Percentiles rank a stretch among this genome's conserved stretches.
Evolutionary conservation across 64 coral and sea anemone species (phyloP).

Genomic region (Catalaphyllia jardinei): DNA sequence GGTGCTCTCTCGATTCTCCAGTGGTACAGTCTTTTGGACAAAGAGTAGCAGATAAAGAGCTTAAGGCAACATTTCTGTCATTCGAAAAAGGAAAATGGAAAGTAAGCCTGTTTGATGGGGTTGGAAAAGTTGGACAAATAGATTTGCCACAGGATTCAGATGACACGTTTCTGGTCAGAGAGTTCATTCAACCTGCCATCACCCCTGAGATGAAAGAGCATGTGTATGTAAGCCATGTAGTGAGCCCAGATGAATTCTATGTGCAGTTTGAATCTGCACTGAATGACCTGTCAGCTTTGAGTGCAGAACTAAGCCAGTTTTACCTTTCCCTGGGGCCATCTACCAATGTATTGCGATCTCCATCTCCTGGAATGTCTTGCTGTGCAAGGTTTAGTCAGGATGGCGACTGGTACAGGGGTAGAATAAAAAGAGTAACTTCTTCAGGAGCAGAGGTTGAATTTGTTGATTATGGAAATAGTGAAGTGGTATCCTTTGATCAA

Average conservation of each 20-base stretch:
- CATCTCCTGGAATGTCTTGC: constrained; percentile 39
- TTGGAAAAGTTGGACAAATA: not conserved
- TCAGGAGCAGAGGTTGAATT: constrained; percentile 41
- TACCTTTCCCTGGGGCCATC: not conserved
- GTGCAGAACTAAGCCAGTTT: not conserved
- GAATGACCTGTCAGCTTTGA: constrained; percentile 11
- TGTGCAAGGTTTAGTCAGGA: constrained; percentile 58
- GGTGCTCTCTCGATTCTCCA: constrained; percentile 13
- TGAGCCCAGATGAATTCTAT: constrained; percentile 68
- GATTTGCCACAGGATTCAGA: not conserved
- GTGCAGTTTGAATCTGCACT: constrained; percentile 52
- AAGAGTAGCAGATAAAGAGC: constrained; percentile 15
- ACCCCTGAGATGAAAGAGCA: constrained; percentile 2
- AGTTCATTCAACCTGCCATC: constrained; percentile 25
- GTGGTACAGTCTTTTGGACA: not conserved
- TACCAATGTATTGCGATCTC: constrained; percentile 13
- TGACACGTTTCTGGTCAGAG: not conserved
- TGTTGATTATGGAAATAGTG: constrained; percentile 75
- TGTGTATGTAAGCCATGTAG: constrained; percentile 71
- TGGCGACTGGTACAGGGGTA: constrained; percentile 66
- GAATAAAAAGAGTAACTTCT: constrained; percentile 1
- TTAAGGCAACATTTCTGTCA: constrained; percentile 59
- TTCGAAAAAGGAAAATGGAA: constrained; percentile 20
- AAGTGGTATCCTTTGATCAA: constrained; percentile 27
- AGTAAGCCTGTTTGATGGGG: constrained; percentile 39